These are phyloP conservation scores for Brachyistius frenatus DNA, from an alignment of 2,113 vertebrate species.

Conservation along the genomic window DNA sequence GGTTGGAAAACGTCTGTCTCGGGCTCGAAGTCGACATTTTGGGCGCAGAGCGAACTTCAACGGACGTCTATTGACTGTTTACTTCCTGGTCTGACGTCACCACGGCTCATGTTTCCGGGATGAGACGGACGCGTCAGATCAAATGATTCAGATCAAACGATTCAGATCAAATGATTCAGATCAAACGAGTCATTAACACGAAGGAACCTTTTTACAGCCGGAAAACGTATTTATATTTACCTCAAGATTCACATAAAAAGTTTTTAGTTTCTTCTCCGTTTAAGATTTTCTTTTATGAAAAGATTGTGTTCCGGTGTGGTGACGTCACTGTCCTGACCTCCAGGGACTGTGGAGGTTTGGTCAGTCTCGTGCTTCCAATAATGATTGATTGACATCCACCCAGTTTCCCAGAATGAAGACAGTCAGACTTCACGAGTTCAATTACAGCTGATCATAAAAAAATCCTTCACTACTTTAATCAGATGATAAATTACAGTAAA, in stretches of 20 bases:
- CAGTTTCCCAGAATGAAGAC: neutral
- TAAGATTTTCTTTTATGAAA: neutral
- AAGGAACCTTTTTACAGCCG: too few relatives aligned
- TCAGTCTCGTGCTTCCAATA: neutral
- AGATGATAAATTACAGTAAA: too few relatives aligned
- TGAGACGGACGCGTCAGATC: neutral
- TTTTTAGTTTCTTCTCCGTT: neutral
- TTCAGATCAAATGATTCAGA: too few relatives aligned
- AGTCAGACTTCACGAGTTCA: too few relatives aligned
- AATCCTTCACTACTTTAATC: too few relatives aligned
- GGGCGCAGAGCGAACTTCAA: neutral
- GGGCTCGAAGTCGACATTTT: constrained; percentile 75
- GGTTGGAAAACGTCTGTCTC: constrained; percentile 78
- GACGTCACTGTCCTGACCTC: constrained; percentile 23
- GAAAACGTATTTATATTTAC: too few relatives aligned
- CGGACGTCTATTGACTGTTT: neutral
- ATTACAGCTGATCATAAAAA: too few relatives aligned
- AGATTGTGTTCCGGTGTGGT: neutral
- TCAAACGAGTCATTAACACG: too few relatives aligned
- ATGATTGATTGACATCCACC: neutral
- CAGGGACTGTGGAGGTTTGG: rapidly evolving
- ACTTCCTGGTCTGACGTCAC: constrained; percentile 45
- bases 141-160: too few relatives aligned
- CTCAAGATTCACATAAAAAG: too few relatives aligned
- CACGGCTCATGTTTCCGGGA: neutral